Evolutionary conservation across 1,140 invertebrate species (phyloP).

Genomic region (Colletes gigas): DNA sequence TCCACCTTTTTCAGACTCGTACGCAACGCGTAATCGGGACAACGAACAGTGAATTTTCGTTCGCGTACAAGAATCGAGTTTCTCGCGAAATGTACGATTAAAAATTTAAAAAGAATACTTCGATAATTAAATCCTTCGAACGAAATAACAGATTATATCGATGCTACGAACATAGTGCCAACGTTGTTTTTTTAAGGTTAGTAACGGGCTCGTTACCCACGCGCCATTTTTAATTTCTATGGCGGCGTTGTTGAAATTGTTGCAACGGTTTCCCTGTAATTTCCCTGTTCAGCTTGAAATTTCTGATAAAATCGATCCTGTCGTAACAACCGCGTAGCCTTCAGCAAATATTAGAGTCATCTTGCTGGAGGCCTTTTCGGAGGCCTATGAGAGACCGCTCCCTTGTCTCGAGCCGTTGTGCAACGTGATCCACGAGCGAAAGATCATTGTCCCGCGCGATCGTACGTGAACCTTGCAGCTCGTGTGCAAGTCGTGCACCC

Average conservation of each 20-base stretch:
- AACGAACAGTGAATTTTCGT: no score
- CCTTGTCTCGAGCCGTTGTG: slow-evolving; percentile 54
- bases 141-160: no score
- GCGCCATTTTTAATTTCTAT: no score
- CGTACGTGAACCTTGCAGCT: slow-evolving; percentile 45
- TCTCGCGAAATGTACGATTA: no score
- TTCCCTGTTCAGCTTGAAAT: slow-evolving; percentile 17
- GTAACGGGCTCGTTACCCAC: no score
- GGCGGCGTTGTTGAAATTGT: not conserved
- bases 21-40: no score
- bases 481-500: slow-evolving; percentile 54
- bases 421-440: slow-evolving; percentile 52
- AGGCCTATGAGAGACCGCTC: slow-evolving; percentile 56
- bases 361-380: slow-evolving; percentile 52
- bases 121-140: no score
- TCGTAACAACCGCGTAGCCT: slow-evolving; percentile 43
- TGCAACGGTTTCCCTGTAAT: not conserved
- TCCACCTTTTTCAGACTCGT: no score
- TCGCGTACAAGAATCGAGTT: no score
- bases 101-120: no score
- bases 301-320: slow-evolving; percentile 47
- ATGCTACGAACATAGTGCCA: no score
- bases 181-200: no score
- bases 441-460: slow-evolving; percentile 69
- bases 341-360: slow-evolving; percentile 68